Base-by-base conservation (phyloP, 35 echinoderm and acorn worm species). In the Anneissia japonica region DNA sequence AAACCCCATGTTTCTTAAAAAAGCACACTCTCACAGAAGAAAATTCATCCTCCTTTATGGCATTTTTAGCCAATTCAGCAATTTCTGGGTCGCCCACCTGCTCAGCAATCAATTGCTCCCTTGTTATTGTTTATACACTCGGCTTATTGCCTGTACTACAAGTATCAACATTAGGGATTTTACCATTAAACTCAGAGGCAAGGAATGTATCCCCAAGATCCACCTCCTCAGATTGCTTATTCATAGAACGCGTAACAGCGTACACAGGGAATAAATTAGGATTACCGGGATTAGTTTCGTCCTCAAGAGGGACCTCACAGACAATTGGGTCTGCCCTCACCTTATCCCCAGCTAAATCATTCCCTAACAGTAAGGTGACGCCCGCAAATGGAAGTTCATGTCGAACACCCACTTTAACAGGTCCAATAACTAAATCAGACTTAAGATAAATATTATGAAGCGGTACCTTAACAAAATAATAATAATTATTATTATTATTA, bases 361-460 rank as follows among this genome's bases (percentile, higher is more conserved):
- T 75, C 6, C 73, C 73, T 34, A 38, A 37, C 30, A 80, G 4
- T 4, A 34, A 23, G 35, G 16, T 26, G 77, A 38, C 35, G 16
- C 85, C 85, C 33, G 51, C 33, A 87, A 79, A 39, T 33, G 76
- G 85, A 19, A 80, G 85, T 19, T 39, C 46, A 87, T 74, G 76
- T 35, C 29, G 37, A 34, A 79, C 43, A 34, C 85, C 85, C 55
- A 87, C 37, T 34, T 13, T 79, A 29, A 87, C 76, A 79, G 31
- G 41, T 33, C 85, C 76, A 30, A 75, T 33, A 38, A 87, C 85
- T 79, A 87, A 87, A 33, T 87, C 75, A 19, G 85, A 87, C 1
- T 51, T 10, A 14, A 79, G 21, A 79, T 43, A 31, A 78, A 79
- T 16, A 39, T 79, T 51, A 46, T 87, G 85, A 37, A 79, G 4